Conservation (phyloP, 2,113 vertebrate genomes). For the Sceloporus tristichus region DNA sequence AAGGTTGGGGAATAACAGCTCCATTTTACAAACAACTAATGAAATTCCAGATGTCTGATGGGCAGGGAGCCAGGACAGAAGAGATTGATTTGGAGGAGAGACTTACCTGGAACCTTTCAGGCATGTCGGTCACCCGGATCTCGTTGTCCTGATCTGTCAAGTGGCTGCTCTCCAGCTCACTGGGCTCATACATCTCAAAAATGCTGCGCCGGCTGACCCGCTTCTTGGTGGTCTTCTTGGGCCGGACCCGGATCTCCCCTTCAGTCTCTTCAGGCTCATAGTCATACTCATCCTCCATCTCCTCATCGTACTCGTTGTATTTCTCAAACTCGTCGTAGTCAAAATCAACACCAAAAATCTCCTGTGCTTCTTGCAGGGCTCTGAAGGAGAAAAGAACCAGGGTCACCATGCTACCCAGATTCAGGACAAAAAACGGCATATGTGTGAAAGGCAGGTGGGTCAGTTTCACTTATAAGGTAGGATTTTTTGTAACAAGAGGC, state of each 20-base stretch:
- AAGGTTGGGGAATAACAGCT: background rate
- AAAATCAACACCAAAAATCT: constrained; percentile 98
- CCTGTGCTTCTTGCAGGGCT: constrained; percentile 97
- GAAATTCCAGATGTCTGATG: background rate
- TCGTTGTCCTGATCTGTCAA: constrained; percentile 98
- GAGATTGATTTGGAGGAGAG: too few relatives aligned
- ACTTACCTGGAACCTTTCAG: constrained; percentile 96
- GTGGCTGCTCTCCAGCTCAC: constrained; percentile 97
- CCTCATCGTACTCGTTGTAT: constrained; percentile 86
- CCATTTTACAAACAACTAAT: too few relatives aligned
- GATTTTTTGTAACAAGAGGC: too few relatives aligned
- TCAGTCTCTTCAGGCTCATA: constrained; percentile 96
- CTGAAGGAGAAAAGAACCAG: constrained; percentile 72
- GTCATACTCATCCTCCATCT: constrained; percentile 92
- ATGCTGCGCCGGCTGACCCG: constrained; percentile 95
- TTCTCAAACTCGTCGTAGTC: constrained; percentile 97
- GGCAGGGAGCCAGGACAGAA: too few relatives aligned
- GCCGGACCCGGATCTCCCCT: constrained; percentile 92
- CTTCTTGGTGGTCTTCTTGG: constrained; percentile 95
- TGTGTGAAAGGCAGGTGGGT: too few relatives aligned
- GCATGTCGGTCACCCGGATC: constrained; percentile 96
- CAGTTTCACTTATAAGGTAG: too few relatives aligned
- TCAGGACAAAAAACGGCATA: background rate
- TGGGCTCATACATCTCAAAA: constrained; percentile 98
- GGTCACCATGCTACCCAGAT: fast-evolving